Evolutionary conservation across 2,888 invertebrate genomes (phyloP).

Genomic region (Dusona sp.): DNA sequence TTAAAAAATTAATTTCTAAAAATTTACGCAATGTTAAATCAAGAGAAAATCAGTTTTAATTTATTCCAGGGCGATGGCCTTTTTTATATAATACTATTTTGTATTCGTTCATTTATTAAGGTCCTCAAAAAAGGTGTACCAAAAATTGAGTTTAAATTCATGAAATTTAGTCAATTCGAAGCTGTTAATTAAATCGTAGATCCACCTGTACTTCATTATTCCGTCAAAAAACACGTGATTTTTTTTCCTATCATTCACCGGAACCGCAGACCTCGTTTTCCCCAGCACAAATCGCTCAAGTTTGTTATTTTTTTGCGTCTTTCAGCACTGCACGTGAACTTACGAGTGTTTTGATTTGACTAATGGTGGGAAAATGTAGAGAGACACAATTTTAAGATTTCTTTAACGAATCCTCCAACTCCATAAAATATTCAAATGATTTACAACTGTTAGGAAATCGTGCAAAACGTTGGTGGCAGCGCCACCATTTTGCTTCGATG

Average conservation of each 20-base stretch:
- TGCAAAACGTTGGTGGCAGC: constrained; percentile 34
- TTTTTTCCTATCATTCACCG: neutral
- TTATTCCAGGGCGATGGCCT: no score
- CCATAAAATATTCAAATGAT: neutral
- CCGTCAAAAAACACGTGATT: neutral
- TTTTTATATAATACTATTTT: no score
- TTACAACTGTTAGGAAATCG: neutral
- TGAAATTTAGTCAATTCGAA: no score
- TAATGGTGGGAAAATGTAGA: neutral
- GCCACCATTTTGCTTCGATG: constrained; percentile 54
- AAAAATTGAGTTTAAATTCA: no score
- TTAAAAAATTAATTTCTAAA: no score
- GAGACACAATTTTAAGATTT: neutral
- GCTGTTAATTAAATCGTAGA: neutral
- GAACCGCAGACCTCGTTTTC: neutral
- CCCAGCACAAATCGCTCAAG: neutral
- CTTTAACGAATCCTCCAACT: neutral
- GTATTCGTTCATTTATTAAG: no score
- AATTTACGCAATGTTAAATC: neutral
- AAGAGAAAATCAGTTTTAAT: neutral
- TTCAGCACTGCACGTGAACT: no score
- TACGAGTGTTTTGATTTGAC: neutral
- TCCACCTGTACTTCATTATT: neutral
- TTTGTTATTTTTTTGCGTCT: neutral
- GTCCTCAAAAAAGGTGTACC: no score